Evolutionary conservation across 1,140 invertebrate genomes (phyloP).

Genomic region (Heliconius hewitsoni): DNA sequence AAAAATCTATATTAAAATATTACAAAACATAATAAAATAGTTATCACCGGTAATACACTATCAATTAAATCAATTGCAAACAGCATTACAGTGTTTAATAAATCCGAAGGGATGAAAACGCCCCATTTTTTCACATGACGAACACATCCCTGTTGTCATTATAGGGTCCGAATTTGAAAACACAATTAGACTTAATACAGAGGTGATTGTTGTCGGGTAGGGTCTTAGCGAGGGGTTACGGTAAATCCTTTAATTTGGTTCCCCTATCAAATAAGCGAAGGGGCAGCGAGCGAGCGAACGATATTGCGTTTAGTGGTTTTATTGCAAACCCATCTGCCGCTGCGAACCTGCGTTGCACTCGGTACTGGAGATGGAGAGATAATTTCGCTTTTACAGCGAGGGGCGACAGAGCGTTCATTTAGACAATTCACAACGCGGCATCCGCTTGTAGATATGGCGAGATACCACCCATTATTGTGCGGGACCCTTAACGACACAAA

Average conservation of each 20-base stretch:
- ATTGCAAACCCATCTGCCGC: slow-evolving; percentile 80
- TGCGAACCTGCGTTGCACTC: slow-evolving; percentile 22
- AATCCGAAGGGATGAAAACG: slow-evolving; percentile 56
- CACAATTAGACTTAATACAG: slow-evolving; percentile 81
- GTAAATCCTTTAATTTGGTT: slow-evolving; percentile 81
- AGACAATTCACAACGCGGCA: slow-evolving; percentile 70
- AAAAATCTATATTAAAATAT: neutral
- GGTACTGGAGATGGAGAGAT: slow-evolving; percentile 69
- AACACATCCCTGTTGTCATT: slow-evolving; percentile 60
- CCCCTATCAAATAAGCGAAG: slow-evolving; percentile 78
- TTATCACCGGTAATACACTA: neutral
- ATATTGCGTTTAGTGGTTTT: slow-evolving; percentile 81
- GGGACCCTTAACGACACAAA: slow-evolving; percentile 55
- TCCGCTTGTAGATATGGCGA: slow-evolving; percentile 60
- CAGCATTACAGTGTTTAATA: slow-evolving; percentile 64
- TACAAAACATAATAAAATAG: neutral
- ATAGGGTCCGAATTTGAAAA: slow-evolving; percentile 79
- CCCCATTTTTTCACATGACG: slow-evolving; percentile 75
- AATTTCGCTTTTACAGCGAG: slow-evolving; percentile 73
- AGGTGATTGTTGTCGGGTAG: slow-evolving; percentile 78
- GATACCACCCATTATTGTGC: slow-evolving; percentile 72
- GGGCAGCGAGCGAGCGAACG: slow-evolving; percentile 66
- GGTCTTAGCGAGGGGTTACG: slow-evolving; percentile 73
- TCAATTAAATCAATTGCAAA: slow-evolving; percentile 41
- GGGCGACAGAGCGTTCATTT: slow-evolving; percentile 68